phyloP scores from a whole-genome alignment of 2,797 vertebrate genomes.

The Artibeus jamaicensis region DNA sequence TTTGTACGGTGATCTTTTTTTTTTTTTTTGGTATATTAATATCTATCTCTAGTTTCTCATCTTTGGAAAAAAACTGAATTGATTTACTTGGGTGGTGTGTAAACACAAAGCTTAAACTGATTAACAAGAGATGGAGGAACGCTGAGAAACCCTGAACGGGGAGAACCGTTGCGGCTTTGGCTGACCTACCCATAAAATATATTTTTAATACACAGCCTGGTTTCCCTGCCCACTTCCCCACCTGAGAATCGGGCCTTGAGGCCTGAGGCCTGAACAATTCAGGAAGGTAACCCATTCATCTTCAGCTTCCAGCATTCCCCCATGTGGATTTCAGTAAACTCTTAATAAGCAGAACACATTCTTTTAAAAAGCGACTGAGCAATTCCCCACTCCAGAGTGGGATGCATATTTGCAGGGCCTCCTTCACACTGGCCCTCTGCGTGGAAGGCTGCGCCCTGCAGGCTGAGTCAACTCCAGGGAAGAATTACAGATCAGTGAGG shows the following conservation, averaged over 20 bases:
- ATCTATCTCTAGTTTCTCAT: not conserved
- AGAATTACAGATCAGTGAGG: not conserved
- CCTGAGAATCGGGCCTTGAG: not conserved
- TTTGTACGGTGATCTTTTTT: not conserved
- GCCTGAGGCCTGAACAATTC: not conserved
- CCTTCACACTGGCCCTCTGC: too few species aligned
- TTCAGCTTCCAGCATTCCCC: not conserved
- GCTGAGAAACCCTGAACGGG: not conserved
- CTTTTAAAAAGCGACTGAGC: not conserved
- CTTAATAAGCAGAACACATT: not conserved
- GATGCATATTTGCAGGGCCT: not conserved
- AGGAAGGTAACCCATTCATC: not conserved
- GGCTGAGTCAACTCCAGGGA: not conserved
- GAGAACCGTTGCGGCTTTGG: not conserved
- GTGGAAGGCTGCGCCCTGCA: not conserved
- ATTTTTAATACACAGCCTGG: not conserved
- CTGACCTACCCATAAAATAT: not conserved
- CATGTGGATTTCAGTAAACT: not conserved
- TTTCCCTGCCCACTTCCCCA: not conserved
- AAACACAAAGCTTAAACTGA: not conserved
- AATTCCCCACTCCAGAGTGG: not conserved
- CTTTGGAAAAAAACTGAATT: not conserved
- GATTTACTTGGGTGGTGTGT: not conserved
- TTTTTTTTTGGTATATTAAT: not conserved
- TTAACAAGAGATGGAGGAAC: not conserved